phyloP scores from a whole-genome alignment of 2,797 vertebrate genomes.

The Ctenopoma kingsleyae region DNA sequence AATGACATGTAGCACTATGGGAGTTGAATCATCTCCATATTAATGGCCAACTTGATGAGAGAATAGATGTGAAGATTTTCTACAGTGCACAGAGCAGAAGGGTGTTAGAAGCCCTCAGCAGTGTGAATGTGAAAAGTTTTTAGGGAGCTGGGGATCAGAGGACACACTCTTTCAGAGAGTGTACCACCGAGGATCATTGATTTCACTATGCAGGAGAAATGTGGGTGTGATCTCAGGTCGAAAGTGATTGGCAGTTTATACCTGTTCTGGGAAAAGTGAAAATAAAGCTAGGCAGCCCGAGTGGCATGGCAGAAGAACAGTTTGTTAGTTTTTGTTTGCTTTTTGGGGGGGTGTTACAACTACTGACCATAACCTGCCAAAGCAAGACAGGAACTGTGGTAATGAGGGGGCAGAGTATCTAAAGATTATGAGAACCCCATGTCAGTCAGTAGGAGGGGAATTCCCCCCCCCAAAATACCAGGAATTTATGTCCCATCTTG shows the following conservation, averaged over 20 bases:
- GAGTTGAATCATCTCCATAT: slow-evolving; percentile 78
- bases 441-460: slow-evolving; percentile 46
- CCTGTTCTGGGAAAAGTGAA: slow-evolving; percentile 39
- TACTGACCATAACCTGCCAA: slow-evolving; percentile 43
- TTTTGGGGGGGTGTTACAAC: slow-evolving; percentile 61
- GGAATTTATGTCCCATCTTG: slow-evolving; percentile 14
- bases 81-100: slow-evolving; percentile 28
- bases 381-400: slow-evolving; percentile 53
- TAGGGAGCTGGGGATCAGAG: slow-evolving; percentile 34
- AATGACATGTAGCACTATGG: slow-evolving; percentile 74
- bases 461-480: slow-evolving; percentile 46
- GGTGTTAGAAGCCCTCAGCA: slow-evolving; percentile 28
- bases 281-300: slow-evolving; percentile 38
- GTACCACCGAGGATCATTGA: not conserved
- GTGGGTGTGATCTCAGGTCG: slow-evolving; percentile 35
- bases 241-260: slow-evolving; percentile 50
- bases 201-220: slow-evolving; percentile 16
- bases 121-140: slow-evolving; percentile 56
- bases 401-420: slow-evolving; percentile 49
- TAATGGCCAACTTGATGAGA: slow-evolving; percentile 74
- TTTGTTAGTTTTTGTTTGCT: slow-evolving; percentile 31
- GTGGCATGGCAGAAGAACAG: slow-evolving; percentile 32
- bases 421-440: slow-evolving; percentile 55
- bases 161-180: slow-evolving; percentile 34
- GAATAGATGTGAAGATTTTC: slow-evolving; percentile 62